These are phyloP conservation scores for Eubasilissa splendida DNA, from an alignment of 2,888 invertebrate genomes.

Conservation along the genomic window DNA sequence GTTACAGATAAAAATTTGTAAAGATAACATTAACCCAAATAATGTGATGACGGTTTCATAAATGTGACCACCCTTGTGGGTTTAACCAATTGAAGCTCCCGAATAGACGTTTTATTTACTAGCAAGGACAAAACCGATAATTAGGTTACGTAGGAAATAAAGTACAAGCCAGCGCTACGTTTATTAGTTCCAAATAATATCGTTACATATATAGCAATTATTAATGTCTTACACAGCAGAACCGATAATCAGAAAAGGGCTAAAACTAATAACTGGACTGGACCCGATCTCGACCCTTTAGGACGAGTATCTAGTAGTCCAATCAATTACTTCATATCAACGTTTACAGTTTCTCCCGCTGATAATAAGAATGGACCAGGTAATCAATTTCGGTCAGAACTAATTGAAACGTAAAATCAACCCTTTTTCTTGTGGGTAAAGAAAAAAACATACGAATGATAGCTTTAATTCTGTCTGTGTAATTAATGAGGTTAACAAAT, in stretches of 20 bases:
- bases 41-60: no score
- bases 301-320: background rate
- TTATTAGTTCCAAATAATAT: constrained; percentile 31
- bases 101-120: background rate
- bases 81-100: no score
- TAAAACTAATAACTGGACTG: constrained; percentile 20
- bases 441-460: background rate
- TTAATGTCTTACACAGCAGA: constrained; percentile 29
- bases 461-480: no score
- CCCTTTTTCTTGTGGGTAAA: background rate
- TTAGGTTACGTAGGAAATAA: constrained; percentile 14
- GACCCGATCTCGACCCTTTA: constrained; percentile 25
- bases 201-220: constrained; percentile 28
- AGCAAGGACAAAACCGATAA: background rate
- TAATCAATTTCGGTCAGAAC: no score
- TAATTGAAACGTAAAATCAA: background rate
- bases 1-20: no score
- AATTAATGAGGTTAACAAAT: no score
- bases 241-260: constrained; percentile 29
- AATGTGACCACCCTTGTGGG: no score
- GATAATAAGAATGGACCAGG: no score
- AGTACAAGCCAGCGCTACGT: constrained; percentile 4
- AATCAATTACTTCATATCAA: constrained; percentile 36
- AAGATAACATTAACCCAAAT: no score
- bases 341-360: constrained; percentile 12